Conservation (phyloP, 2,888 invertebrate species). For the Neoascia interrupta region DNA sequence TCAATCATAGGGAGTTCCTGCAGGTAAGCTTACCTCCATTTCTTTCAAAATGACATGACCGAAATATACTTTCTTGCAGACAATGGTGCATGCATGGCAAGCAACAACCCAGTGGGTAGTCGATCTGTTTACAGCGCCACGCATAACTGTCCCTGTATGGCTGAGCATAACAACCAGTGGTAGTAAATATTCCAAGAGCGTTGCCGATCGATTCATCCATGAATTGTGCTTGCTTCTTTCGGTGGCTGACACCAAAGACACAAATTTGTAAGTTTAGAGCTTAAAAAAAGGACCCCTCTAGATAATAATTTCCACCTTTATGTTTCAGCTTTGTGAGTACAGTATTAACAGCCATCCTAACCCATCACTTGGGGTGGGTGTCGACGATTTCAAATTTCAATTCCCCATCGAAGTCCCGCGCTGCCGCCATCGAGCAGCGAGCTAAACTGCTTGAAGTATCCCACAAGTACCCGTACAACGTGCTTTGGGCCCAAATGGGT, state of each 20-base stretch:
- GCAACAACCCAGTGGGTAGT: constrained; percentile 81
- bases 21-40: constrained; percentile 78
- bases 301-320: constrained; percentile 59
- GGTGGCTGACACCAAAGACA: constrained; percentile 89
- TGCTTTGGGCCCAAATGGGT: constrained; percentile 92
- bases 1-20: constrained; percentile 79
- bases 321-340: constrained; percentile 93
- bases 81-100: constrained; percentile 81
- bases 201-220: constrained; percentile 81
- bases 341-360: constrained; percentile 91
- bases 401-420: constrained; percentile 73
- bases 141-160: constrained; percentile 85
- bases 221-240: constrained; percentile 85
- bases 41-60: neutral
- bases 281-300: constrained; percentile 80
- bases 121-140: constrained; percentile 85
- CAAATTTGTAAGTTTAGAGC: constrained; percentile 97
- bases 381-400: constrained; percentile 84
- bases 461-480: constrained; percentile 89
- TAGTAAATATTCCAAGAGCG: constrained; percentile 77
- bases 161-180: constrained; percentile 81
- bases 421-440: constrained; percentile 77
- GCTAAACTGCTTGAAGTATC: constrained; percentile 82
- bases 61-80: constrained; percentile 71
- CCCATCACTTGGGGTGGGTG: constrained; percentile 95